phyloP scores from a whole-genome alignment of 2,797 vertebrate species.

The Alectoris magna region DNA sequence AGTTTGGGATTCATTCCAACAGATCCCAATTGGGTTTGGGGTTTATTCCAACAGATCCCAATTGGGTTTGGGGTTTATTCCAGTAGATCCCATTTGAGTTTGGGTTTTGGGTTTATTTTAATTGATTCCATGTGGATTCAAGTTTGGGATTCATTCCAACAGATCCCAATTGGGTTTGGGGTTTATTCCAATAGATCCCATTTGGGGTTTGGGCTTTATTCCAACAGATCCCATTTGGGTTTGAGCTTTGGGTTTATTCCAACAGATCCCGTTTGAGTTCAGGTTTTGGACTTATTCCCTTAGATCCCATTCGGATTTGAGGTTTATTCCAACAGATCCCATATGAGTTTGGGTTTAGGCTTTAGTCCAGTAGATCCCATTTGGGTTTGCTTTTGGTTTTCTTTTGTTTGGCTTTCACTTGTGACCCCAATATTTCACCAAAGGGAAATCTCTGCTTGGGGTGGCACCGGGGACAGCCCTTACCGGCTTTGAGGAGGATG shows the following conservation, averaged over 20 bases:
- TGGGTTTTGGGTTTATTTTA: background rate
- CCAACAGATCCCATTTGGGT: no score
- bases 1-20: background rate
- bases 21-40: background rate
- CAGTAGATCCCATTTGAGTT: background rate
- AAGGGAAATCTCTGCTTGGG: background rate
- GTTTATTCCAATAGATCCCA: no score
- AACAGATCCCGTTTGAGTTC: background rate
- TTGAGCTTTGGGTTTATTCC: background rate
- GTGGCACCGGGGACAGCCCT: rapidly evolving
- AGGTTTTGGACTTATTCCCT: background rate
- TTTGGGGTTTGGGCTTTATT: background rate
- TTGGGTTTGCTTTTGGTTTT: background rate
- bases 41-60: no score
- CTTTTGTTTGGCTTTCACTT: background rate
- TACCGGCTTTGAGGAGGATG: conserved; percentile 94
- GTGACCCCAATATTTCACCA: conserved; percentile 5
- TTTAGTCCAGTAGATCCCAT: background rate
- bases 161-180: background rate
- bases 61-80: background rate
- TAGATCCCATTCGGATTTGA: background rate
- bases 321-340: background rate
- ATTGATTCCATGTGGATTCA: background rate
- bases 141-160: background rate
- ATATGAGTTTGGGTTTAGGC: background rate